Percentiles rank a stretch among this genome's conserved stretches.
Evolutionary conservation across 2,797 vertebrate genomes (phyloP).

Genomic region (Microcaecilia unicolor): DNA sequence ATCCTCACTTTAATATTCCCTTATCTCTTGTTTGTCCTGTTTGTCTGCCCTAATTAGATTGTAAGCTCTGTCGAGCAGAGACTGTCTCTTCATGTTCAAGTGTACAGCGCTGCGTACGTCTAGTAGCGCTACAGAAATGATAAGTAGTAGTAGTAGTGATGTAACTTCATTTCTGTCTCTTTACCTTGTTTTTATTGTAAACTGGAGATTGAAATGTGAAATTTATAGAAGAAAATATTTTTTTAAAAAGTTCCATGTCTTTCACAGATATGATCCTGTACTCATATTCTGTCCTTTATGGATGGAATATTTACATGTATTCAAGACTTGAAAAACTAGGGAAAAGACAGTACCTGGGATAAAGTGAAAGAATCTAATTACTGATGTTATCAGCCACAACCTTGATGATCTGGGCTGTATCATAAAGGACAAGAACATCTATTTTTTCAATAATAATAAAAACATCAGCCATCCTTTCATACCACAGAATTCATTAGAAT

Average conservation of each 20-base stretch:
- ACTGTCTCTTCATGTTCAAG: no score
- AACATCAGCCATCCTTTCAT: conserved; percentile 43
- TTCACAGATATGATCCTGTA: conserved; percentile 44
- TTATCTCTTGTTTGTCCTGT: no score
- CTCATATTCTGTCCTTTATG: conserved; percentile 42
- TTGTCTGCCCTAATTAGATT: no score
- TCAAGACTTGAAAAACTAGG: no score
- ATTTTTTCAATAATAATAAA: conserved; percentile 61
- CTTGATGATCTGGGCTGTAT: conserved; percentile 59
- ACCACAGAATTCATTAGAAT: conserved; percentile 60
- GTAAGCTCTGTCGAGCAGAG: no score
- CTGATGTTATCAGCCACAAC: conserved; percentile 48
- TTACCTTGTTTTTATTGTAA: no score
- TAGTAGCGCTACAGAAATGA: no score
- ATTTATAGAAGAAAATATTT: neutral
- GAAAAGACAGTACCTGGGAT: conserved; percentile 36
- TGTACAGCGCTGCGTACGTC: no score
- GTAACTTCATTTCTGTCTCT: no score
- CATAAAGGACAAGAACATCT: conserved; percentile 61
- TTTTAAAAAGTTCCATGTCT: conserved; percentile 6
- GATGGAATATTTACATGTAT: conserved; percentile 53
- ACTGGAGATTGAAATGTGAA: no score
- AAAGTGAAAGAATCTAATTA: conserved; percentile 61
- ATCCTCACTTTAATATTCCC: no score
- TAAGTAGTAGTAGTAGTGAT: no score